A percentile compares a stretch with the other conserved stretches of the same genome.
Evolutionary conservation across 2,797 vertebrate species (phyloP).

Genomic region (Gephyroberyx darwinii): DNA sequence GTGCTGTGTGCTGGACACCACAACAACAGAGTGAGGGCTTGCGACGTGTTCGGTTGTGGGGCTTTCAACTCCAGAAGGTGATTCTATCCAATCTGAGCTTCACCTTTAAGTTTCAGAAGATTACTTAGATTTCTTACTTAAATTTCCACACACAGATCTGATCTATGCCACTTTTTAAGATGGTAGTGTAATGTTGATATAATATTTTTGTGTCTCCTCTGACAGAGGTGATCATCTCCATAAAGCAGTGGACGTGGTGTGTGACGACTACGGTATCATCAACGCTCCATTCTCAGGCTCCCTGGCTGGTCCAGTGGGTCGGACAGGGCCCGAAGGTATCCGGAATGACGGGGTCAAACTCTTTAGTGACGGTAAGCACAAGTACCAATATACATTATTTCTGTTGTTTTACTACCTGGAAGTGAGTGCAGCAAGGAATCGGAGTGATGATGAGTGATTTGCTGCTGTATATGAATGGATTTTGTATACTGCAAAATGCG

Average conservation of each 20-base stretch:
- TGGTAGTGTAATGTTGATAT: not conserved
- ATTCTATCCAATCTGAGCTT: constrained; percentile 15
- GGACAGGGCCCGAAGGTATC: constrained; percentile 68
- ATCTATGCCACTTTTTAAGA: not conserved
- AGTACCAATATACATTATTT: not conserved
- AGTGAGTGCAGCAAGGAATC: not conserved
- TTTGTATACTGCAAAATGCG: not conserved
- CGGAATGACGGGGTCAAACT: constrained; percentile 84
- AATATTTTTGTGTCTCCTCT: constrained; percentile 8
- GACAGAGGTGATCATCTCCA: constrained; percentile 57
- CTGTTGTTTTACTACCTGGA: not conserved
- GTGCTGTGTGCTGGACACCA: constrained; percentile 63
- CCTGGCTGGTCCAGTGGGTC: constrained; percentile 77
- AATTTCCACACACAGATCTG: no score
- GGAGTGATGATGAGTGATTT: not conserved
- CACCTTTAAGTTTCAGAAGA: no score
- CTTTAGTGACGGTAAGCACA: constrained; percentile 71
- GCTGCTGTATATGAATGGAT: not conserved
- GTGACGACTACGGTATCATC: constrained; percentile 72
- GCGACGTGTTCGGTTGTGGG: constrained; percentile 62
- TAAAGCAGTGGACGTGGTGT: constrained; percentile 73
- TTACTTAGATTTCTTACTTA: no score
- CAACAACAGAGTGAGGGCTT: constrained; percentile 70
- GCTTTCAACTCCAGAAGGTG: constrained; percentile 63
- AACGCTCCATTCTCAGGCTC: constrained; percentile 83